phyloP scores from a whole-genome alignment of 2,888 invertebrate species.

The Prostheceraeus crozeri region DNA sequence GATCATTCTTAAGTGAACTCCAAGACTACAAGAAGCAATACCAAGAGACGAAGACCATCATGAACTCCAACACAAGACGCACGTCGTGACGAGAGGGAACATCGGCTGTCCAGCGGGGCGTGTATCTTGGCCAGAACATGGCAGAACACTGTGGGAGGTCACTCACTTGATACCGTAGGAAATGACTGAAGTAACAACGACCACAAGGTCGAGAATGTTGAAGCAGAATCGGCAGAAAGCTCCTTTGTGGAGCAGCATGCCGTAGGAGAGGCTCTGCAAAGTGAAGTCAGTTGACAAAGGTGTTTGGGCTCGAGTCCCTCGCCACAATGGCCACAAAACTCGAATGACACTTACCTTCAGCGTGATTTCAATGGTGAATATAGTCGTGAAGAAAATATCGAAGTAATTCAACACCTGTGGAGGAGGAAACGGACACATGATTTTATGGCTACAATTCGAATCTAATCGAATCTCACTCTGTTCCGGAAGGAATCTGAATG shows the following conservation, averaged over 20 bases:
- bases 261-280: constrained; percentile 85
- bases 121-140: too few relatives aligned
- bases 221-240: constrained; percentile 97
- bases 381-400: constrained; percentile 94
- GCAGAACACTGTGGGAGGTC: background rate
- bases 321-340: background rate
- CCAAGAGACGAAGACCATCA: too few relatives aligned
- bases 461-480: constrained; percentile 62
- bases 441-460: background rate
- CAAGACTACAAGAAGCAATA: too few relatives aligned
- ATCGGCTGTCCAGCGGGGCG: too few relatives aligned
- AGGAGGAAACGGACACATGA: background rate
- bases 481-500: constrained; percentile 71
- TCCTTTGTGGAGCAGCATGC: constrained; percentile 89
- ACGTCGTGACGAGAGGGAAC: too few relatives aligned
- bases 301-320: background rate
- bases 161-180: constrained; percentile 79
- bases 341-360: constrained; percentile 67
- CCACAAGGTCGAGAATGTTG: constrained; percentile 93
- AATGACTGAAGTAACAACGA: constrained; percentile 91
- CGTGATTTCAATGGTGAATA: constrained; percentile 93
- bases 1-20: too few relatives aligned
- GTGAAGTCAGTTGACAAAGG: constrained; percentile 43
- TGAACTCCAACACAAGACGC: too few relatives aligned
- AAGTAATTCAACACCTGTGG: constrained; percentile 79